Percentiles rank a stretch among this genome's conserved stretches.
These are phyloP conservation scores for Otis tarda DNA, from an alignment of 2,113 vertebrate species.

Conservation along the genomic window DNA sequence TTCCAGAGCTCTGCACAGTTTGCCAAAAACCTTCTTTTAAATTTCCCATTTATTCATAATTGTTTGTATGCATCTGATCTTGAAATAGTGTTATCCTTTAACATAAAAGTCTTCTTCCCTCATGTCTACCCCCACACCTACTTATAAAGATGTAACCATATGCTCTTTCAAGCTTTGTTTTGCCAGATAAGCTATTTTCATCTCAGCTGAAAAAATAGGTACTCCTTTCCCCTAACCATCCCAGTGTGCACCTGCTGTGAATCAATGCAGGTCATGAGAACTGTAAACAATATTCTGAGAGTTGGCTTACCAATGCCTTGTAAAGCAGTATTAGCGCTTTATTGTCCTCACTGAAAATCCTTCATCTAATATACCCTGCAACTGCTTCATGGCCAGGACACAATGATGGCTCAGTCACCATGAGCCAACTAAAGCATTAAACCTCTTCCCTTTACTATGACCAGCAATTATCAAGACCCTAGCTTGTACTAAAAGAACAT, in stretches of 20 bases:
- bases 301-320: background rate
- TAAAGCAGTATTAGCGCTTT: slow-evolving; percentile 30
- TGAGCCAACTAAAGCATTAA: background rate
- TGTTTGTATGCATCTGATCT: slow-evolving; percentile 37
- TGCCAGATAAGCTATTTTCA: slow-evolving; percentile 54
- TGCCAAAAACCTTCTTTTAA: slow-evolving; percentile 35
- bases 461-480: background rate
- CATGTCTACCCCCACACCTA: slow-evolving; percentile 21
- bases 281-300: slow-evolving; percentile 44
- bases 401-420: background rate
- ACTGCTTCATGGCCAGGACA: background rate
- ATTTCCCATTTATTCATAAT: slow-evolving; percentile 35
- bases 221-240: slow-evolving; percentile 38
- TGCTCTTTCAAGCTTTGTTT: slow-evolving; percentile 63
- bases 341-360: background rate
- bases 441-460: background rate
- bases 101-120: background rate
- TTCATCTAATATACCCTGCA: background rate
- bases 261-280: slow-evolving; percentile 49
- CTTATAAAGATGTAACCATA: slow-evolving; percentile 46
- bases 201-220: slow-evolving; percentile 63
- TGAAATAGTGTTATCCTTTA: slow-evolving; percentile 41
- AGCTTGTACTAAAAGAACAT: background rate
- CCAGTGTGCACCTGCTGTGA: slow-evolving; percentile 64
- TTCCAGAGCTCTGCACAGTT: slow-evolving; percentile 28